These are phyloP conservation scores for Tor tambroides DNA, from an alignment of 2,113 vertebrate genomes.

Conservation along the genomic window DNA sequence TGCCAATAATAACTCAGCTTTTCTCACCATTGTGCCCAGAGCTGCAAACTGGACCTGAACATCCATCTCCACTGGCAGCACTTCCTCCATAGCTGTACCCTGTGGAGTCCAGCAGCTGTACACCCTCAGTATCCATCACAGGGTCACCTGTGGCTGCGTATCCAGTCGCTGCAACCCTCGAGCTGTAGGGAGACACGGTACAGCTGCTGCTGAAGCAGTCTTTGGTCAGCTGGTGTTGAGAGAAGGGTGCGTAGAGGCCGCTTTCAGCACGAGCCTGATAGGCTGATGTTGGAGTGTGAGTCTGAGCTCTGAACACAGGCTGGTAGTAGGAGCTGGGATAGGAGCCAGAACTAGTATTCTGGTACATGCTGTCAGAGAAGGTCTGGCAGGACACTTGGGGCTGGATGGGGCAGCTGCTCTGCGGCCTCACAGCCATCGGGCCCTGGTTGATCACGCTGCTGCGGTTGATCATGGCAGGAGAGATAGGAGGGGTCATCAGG, in stretches of 20 bases:
- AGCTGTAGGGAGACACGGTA: constrained; percentile 78
- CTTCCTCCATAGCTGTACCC: constrained; percentile 84
- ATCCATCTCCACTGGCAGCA: constrained; percentile 71
- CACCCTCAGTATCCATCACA: constrained; percentile 74
- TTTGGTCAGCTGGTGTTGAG: constrained; percentile 83
- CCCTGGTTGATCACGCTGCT: constrained; percentile 98
- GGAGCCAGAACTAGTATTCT: constrained; percentile 78
- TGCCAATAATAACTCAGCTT: neutral
- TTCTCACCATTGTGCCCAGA: constrained; percentile 83
- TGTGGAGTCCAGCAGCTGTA: constrained; percentile 85
- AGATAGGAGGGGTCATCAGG: constrained; percentile 93
- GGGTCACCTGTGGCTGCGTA: constrained; percentile 75
- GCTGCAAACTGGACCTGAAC: constrained; percentile 81
- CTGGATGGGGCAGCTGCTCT: constrained; percentile 74
- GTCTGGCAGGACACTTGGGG: constrained; percentile 78
- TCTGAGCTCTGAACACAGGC: constrained; percentile 78
- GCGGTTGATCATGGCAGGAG: constrained; percentile 87
- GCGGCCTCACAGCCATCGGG: constrained; percentile 86
- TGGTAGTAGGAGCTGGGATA: constrained; percentile 83
- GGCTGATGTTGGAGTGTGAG: constrained; percentile 71
- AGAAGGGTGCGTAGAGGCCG: constrained; percentile 78
- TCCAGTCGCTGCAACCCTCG: constrained; percentile 74
- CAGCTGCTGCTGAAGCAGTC: constrained; percentile 87
- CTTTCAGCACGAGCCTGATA: constrained; percentile 80
- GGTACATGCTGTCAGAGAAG: constrained; percentile 85